Evolutionary conservation across 2,113 vertebrate genomes (phyloP).

Genomic region (Labeo rohita): DNA sequence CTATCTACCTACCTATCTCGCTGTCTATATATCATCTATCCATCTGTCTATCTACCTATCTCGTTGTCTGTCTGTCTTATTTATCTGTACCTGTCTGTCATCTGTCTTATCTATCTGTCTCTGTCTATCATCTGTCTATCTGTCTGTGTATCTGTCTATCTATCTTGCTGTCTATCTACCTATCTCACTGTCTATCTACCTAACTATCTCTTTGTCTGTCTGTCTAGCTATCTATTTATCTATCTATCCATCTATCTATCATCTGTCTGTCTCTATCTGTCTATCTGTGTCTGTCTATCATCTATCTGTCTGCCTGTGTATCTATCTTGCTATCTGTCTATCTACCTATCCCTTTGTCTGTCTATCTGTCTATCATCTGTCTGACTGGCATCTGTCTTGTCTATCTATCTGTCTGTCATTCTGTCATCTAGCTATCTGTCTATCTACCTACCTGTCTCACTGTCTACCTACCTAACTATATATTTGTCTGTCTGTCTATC

Average conservation of each 20-base stretch:
- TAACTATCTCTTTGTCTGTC: no score
- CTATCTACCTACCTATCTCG: background rate
- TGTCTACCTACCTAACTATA: fast-evolving
- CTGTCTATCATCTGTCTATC: background rate
- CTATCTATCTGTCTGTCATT: background rate
- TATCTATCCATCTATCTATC: no score
- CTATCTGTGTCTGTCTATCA: background rate
- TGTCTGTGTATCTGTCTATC: background rate
- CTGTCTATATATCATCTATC: no score
- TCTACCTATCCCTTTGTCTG: background rate
- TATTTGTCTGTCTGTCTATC: no score
- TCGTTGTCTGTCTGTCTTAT: no score
- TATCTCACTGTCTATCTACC: no score
- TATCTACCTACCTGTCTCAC: no score
- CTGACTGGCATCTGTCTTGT: background rate
- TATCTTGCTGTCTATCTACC: no score
- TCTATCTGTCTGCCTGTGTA: no score
- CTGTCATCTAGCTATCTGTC: no score
- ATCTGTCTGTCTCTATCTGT: background rate
- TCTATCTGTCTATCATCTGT: background rate
- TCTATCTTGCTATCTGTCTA: background rate
- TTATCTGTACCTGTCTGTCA: no score
- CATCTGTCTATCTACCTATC: background rate
- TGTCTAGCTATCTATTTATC: no score
- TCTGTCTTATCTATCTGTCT: background rate